Conservation (phyloP, 2,888 invertebrate species). For the Acronicta aceris region DNA sequence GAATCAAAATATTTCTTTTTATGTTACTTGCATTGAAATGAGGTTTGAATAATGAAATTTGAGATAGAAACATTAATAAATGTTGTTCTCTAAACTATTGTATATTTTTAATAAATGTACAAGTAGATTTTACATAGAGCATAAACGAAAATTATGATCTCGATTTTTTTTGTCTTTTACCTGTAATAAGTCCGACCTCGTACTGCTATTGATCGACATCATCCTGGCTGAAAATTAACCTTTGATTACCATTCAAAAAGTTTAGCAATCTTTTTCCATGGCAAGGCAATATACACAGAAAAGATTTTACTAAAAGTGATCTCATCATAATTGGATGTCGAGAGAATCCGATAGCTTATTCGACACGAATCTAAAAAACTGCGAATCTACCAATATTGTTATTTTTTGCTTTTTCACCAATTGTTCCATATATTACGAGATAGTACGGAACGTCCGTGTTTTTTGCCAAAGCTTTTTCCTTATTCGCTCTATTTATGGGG, state of each 20-base stretch:
- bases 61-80: slow-evolving; percentile 20
- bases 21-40: slow-evolving; percentile 19
- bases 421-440: slow-evolving; percentile 57
- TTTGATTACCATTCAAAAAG: slow-evolving; percentile 12
- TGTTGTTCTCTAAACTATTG: slow-evolving; percentile 24
- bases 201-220: no score
- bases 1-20: slow-evolving; percentile 41
- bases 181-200: no score
- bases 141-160: neutral
- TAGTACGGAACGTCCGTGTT: slow-evolving; percentile 49
- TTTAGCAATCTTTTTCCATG: slow-evolving; percentile 14
- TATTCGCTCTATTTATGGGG: slow-evolving; percentile 60
- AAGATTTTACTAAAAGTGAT: slow-evolving; percentile 21
- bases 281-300: slow-evolving; percentile 4
- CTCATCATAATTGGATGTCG: slow-evolving; percentile 31
- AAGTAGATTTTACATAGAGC: no score
- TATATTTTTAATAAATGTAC: slow-evolving; percentile 7
- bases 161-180: neutral
- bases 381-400: slow-evolving; percentile 36
- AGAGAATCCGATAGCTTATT: slow-evolving; percentile 18
- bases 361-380: slow-evolving; percentile 22
- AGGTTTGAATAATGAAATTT: slow-evolving; percentile 36
- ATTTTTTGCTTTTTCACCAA: slow-evolving; percentile 44
- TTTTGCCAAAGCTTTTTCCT: slow-evolving; percentile 59
- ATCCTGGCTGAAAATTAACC: slow-evolving; percentile 26